Evolutionary conservation across 2,797 vertebrate species (phyloP).

Genomic region (Galaxias olidus): DNA sequence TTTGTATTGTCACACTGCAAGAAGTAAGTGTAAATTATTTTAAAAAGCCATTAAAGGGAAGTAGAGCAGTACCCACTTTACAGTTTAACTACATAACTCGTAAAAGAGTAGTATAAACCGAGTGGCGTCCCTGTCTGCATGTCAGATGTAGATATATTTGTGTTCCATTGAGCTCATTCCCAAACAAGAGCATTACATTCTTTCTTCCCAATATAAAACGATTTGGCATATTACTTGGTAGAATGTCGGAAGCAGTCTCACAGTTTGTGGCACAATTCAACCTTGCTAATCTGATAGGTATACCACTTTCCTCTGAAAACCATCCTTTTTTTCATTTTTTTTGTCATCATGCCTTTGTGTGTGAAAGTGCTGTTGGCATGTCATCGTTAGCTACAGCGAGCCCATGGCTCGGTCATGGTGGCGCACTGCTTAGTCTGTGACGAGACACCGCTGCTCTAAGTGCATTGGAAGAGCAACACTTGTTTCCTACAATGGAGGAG

Average conservation of each 20-base stretch:
- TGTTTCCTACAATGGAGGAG: slow-evolving; percentile 42
- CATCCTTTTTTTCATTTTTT: slow-evolving; percentile 5
- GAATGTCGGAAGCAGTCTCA: slow-evolving; percentile 23
- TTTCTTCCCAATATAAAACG: slow-evolving; percentile 13
- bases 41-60: slow-evolving; percentile 7
- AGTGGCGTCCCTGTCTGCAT: slow-evolving; percentile 32
- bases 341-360: neutral
- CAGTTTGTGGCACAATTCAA: slow-evolving; percentile 23
- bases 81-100: slow-evolving; percentile 39
- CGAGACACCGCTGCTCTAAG: slow-evolving; percentile 43
- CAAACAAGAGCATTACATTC: slow-evolving; percentile 31
- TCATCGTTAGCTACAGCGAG: slow-evolving; percentile 20
- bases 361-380: neutral
- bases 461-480: slow-evolving; percentile 53
- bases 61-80: slow-evolving; percentile 29
- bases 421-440: slow-evolving; percentile 26
- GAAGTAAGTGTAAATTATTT: too few species aligned
- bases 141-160: slow-evolving; percentile 33
- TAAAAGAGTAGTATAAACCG: slow-evolving; percentile 29
- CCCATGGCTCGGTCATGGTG: slow-evolving; percentile 47
- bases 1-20: too few species aligned
- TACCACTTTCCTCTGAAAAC: too few species aligned
- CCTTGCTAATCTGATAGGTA: too few species aligned
- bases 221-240: slow-evolving; percentile 5
- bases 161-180: slow-evolving; percentile 38